These are phyloP conservation scores for Lasioglossum leucozonium DNA, from an alignment of 2,888 invertebrate species.

Conservation along the genomic window DNA sequence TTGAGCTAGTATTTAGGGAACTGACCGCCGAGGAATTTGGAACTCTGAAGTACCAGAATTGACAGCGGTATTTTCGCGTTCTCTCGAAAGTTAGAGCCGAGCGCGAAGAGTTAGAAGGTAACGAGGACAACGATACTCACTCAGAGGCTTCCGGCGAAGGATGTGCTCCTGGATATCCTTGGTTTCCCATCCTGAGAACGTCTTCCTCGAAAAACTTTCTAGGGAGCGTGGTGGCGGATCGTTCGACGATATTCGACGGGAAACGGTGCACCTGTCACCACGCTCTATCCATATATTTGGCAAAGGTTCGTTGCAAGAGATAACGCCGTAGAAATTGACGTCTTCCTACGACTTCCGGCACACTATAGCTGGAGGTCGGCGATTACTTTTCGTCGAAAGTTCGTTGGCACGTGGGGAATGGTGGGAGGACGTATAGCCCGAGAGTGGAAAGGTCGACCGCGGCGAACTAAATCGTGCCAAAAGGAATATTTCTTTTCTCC, in stretches of 20 bases:
- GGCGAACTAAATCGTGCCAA: neutral
- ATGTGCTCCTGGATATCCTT: slow-evolving; percentile 3
- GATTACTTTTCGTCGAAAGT: slow-evolving; percentile 79
- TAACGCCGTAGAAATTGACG: slow-evolving; percentile 74
- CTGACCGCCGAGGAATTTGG: too few relatives aligned
- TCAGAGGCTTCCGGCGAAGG: neutral
- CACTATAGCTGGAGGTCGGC: slow-evolving; percentile 71
- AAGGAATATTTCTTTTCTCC: neutral
- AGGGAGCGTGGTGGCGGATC: neutral
- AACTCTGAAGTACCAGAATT: neutral
- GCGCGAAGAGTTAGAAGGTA: neutral
- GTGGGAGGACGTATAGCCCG: slow-evolving; percentile 49
- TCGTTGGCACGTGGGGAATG: slow-evolving; percentile 71
- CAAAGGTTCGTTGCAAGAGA: slow-evolving; percentile 46
- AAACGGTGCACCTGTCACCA: neutral
- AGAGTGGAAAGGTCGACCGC: slow-evolving; percentile 63
- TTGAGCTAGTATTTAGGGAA: too few relatives aligned
- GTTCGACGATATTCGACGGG: slow-evolving; percentile 14
- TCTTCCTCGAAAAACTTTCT: neutral
- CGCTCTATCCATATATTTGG: slow-evolving; percentile 34
- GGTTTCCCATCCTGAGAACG: neutral
- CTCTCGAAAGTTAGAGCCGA: neutral
- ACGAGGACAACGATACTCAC: slow-evolving; percentile 38
- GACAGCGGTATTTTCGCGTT: neutral
- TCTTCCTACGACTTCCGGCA: slow-evolving; percentile 81